These are phyloP conservation scores for Agrotis clavis DNA, from an alignment of 2,888 invertebrate genomes.

Conservation along the genomic window DNA sequence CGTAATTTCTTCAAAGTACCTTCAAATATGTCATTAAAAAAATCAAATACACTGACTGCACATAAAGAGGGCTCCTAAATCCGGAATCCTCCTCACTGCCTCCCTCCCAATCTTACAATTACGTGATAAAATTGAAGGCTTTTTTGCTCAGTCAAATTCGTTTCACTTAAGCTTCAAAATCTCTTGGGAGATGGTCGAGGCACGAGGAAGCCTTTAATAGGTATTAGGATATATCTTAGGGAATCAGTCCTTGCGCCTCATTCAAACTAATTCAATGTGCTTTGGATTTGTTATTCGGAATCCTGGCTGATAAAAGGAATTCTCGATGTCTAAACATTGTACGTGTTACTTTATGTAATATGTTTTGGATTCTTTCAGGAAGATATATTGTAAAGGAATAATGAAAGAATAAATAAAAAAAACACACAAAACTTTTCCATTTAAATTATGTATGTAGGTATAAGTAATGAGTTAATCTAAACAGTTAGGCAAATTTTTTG, in stretches of 20 bases:
- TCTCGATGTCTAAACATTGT: constrained; percentile 7
- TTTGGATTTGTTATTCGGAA: constrained; percentile 67
- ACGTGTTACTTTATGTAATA: constrained; percentile 24
- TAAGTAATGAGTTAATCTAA: not conserved
- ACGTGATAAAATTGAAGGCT: constrained; percentile 82
- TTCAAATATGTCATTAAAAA: constrained; percentile 52
- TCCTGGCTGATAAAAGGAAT: constrained; percentile 31
- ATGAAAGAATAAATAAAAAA: too few species aligned
- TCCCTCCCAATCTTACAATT: constrained; percentile 74
- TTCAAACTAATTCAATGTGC: constrained; percentile 67
- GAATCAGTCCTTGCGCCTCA: constrained; percentile 66
- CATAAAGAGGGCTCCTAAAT: constrained; percentile 56
- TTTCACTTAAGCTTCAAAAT: constrained; percentile 78
- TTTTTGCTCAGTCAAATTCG: constrained; percentile 80
- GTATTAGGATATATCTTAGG: constrained; percentile 70
- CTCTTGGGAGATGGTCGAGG: constrained; percentile 66
- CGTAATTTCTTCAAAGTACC: constrained; percentile 36
- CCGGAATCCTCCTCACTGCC: constrained; percentile 56
- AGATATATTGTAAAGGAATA: not conserved
- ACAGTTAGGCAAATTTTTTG: not conserved
- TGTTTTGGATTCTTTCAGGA: not conserved
- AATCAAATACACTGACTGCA: constrained; percentile 58
- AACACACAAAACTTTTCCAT: not conserved
- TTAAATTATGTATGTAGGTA: too few species aligned
- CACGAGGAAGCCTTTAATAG: constrained; percentile 71